Evolutionary conservation across 2,797 vertebrate genomes (phyloP), one percentile per base, ranked within the genome.

Genomic region (Coendou prehensilis): DNA sequence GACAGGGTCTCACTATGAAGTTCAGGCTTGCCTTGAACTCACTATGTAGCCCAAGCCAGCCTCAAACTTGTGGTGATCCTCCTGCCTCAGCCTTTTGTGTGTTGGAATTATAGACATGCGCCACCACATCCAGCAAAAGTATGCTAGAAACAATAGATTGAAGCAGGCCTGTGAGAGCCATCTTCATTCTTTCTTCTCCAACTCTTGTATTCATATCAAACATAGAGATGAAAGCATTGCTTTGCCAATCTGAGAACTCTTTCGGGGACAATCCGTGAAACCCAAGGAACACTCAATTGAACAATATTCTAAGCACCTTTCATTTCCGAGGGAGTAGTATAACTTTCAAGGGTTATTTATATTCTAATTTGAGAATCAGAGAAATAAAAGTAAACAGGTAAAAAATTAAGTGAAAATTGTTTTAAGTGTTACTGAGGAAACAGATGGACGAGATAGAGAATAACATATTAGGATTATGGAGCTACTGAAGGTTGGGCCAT

Each of bases 321-420:
- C 15, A 59, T 88, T 47, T 6, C 15, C 45, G 22, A 69, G 9
- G 23, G 33, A 91, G 52, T 78, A 83, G 3, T 54, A 52, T 37
- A 41, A 23, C 45, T 83, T 45, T 54, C 54, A 73, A 41, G 30
- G n/a, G 92, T 78, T 67, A 78, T 2, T 87, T 87, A 73, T 9
- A 13, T 69, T 87, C 71, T 94, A 54, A 69, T n/a, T 61, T 88
- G 50, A 84, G 6, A 94, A 61, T 67, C n/a, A 56, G 22, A 82
- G 45, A 80, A 94, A 80, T 69, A 61, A 81, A 87, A 57, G 9
- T 67, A 59, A 82, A 28, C 59, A 95, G 57, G 79, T 82, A 86
- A 78, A 91, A 85, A 26, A 28, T 80, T 87, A 71, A 69, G 82
- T 41, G 59, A 17, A 76, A 87, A 79, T 61, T 59, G 56, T 15